A percentile compares a stretch with the other conserved stretches of the same genome.
phyloP scores from a whole-genome alignment of 2,888 invertebrate genomes.

The Melanchra persicariae region DNA sequence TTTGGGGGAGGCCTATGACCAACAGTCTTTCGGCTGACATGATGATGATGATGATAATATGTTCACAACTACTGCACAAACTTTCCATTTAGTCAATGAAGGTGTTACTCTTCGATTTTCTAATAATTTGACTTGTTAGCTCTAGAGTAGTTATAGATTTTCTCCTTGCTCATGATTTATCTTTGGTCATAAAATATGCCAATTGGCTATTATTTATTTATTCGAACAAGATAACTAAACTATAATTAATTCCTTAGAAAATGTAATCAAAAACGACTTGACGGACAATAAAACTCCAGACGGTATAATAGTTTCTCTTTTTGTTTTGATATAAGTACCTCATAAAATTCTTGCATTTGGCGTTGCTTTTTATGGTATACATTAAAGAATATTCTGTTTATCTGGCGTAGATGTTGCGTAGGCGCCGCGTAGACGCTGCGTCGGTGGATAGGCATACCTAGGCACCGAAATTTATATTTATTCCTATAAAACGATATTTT shows the following conservation, averaged over 20 bases:
- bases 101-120: constrained; percentile 5
- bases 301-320: background rate
- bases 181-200: constrained; percentile 10
- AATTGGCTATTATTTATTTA: background rate
- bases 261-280: background rate
- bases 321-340: background rate
- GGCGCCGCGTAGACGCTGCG: too few species aligned
- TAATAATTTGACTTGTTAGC: background rate
- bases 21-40: too few species aligned
- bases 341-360: background rate
- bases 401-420: background rate
- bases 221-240: background rate
- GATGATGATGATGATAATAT: too few species aligned
- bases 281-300: background rate
- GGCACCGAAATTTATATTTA: too few species aligned
- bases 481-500: too few species aligned
- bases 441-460: too few species aligned
- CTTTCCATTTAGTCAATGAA: constrained; percentile 1
- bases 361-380: background rate
- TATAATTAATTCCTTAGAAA: background rate
- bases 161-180: background rate
- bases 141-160: background rate
- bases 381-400: background rate
- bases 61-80: too few species aligned
- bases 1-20: too few species aligned